These are phyloP conservation scores for Aotus griseimembra DNA, from an alignment of 2,797 vertebrate species.

Conservation along the genomic window DNA sequence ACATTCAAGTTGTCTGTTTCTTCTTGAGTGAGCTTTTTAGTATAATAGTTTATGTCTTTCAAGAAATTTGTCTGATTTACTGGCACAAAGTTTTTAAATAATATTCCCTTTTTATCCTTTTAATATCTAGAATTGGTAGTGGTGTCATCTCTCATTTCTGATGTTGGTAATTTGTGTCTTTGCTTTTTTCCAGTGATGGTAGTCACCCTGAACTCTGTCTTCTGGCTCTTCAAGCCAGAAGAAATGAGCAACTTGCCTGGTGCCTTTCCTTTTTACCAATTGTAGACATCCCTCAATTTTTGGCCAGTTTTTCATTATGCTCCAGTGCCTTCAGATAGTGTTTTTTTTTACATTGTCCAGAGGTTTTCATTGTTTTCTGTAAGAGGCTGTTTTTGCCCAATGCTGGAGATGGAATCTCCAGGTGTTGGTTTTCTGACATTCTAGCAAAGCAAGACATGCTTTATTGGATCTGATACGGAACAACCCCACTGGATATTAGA, in stretches of 20 bases:
- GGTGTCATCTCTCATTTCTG: not conserved
- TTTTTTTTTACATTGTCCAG: not conserved
- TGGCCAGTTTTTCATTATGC: not conserved
- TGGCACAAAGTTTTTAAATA: constrained; percentile 20
- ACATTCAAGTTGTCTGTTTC: constrained; percentile 30
- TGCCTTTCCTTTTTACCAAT: not conserved
- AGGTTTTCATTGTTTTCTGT: constrained; percentile 12
- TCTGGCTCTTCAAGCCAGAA: not conserved
- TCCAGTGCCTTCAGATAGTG: not conserved
- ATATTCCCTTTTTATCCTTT: constrained; percentile 5
- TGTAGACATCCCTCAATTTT: not conserved
- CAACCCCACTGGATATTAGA: constrained; percentile 53
- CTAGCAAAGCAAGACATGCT: constrained; percentile 43
- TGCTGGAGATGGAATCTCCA: constrained; percentile 19
- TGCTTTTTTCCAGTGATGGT: not conserved
- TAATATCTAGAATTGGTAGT: constrained; percentile 9
- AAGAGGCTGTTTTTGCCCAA: not conserved
- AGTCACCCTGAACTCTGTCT: not conserved
- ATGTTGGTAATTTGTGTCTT: constrained; percentile 8
- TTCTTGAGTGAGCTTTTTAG: constrained; percentile 43
- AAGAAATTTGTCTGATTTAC: constrained; percentile 36
- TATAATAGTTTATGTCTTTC: constrained; percentile 29
- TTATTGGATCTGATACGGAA: constrained; percentile 53
- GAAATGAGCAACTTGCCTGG: not conserved
- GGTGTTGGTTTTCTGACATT: constrained; percentile 55